Conservation (phyloP, 2,888 invertebrate species). For the Branchipolynoe longqiensis region DNA sequence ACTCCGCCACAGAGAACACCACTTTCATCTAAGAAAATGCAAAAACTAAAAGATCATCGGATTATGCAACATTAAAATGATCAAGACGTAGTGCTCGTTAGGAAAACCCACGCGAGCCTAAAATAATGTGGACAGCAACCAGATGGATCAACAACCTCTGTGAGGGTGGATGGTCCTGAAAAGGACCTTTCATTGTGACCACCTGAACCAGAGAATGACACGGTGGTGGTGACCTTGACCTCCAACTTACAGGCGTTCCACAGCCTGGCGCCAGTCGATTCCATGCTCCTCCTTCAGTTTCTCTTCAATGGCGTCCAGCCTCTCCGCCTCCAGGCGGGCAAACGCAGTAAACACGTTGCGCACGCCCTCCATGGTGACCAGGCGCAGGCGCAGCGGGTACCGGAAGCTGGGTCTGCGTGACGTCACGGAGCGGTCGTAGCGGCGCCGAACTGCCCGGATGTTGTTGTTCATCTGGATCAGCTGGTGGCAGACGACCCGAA, state of each 20-base stretch:
- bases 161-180: slow-evolving; percentile 9
- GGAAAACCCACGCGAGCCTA: no score
- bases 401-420: neutral
- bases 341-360: neutral
- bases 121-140: no score
- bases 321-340: slow-evolving; percentile 16
- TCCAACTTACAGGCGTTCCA: neutral
- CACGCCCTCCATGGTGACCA: slow-evolving; percentile 1
- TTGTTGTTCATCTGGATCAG: slow-evolving; percentile 23
- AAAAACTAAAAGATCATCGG: no score
- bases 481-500: slow-evolving; percentile 18
- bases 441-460: neutral
- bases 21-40: no score
- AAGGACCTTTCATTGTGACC: neutral
- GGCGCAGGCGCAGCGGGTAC: neutral
- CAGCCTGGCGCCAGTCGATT: neutral
- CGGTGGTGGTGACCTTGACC: neutral
- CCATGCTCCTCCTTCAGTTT: neutral
- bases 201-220: neutral
- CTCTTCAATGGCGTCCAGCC: slow-evolving; percentile 14
- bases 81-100: no score
- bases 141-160: slow-evolving; percentile 12
- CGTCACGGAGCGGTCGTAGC: slow-evolving; percentile 7
- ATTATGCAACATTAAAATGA: no score
- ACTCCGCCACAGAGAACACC: no score